Conservation (phyloP, 1,140 invertebrate genomes). For the Zelostemma sp. region DNA sequence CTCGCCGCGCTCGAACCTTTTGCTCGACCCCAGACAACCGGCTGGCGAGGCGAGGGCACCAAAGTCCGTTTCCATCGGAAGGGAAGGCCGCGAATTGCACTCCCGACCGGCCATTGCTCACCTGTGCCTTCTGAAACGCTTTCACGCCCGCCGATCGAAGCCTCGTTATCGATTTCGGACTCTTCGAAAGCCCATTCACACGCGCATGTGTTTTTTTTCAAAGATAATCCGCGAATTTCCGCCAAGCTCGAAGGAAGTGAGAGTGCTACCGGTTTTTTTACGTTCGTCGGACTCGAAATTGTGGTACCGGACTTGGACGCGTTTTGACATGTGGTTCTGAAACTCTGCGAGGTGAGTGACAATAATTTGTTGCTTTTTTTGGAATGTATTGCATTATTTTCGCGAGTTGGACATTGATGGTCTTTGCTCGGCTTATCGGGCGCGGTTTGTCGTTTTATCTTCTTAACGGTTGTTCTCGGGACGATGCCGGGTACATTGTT, state of each 20-base stretch:
- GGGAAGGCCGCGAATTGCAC: conserved; percentile 54
- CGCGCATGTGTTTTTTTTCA: neutral
- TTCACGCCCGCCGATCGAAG: conserved; percentile 26
- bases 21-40: conserved; percentile 33
- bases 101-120: conserved; percentile 48
- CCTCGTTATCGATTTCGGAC: conserved; percentile 32
- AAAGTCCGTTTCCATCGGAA: conserved; percentile 57
- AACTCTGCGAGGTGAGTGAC: neutral
- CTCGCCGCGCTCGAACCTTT: conserved; percentile 33
- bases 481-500: neutral
- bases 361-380: neutral
- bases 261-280: conserved; percentile 4
- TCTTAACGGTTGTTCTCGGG: neutral
- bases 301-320: neutral
- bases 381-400: neutral
- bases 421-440: neutral
- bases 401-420: neutral
- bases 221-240: neutral
- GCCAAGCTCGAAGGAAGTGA: too few species aligned
- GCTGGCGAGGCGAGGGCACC: conserved; percentile 46
- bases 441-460: conserved; percentile 2
- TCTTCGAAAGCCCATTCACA: neutral
- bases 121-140: conserved; percentile 31
- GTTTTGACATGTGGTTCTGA: neutral
- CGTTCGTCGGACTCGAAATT: neutral